Evolutionary conservation across 2,888 invertebrate species (phyloP), one percentile per base, ranked within the genome.

Genomic region (Drosophila merina): DNA sequence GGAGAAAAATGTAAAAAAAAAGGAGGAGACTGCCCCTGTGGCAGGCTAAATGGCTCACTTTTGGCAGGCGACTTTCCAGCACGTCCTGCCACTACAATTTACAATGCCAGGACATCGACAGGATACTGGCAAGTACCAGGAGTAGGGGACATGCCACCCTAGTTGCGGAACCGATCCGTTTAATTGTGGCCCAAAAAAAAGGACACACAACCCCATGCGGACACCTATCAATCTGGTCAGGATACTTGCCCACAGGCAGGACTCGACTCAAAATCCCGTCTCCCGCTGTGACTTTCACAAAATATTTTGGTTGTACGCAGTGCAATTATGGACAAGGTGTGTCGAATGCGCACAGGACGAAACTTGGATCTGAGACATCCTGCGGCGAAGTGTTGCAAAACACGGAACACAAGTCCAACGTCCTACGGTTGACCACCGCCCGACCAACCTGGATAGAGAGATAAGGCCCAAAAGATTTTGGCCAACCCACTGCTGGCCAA

Each of bases 291-390:
- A 90, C 90, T 90, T 90, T 90, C 90, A 90, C 90, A 90, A 90
- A 90, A 90, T 90, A 90, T 90, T 90, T 90, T 90, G 90, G 90
- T 90, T 88, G 89, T 88, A 89, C 89, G 82, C 89, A 86, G 86
- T 86, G 88, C 81, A 79, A 74, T 82, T 75, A 84, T 84, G 79
- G 72, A 83, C 80, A 73, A 74, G 79, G 79, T 81, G 87, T 86
- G 80, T 74, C 74, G 76, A 83, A 83, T 84, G 78, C 57, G 25
- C 25, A 25, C 47, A 54, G 67, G 62, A 76, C 74, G 40, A 40
- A 10, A 30, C 12, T 20, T 36, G 40, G 42, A 31, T 42, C 68
- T 26, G 57, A 6, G 28, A 51, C 45, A 57, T 76, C 84, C 88
- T 77, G 84, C 67, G 72, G 84, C 50, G 88, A 74, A 36, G 72